phyloP scores from a whole-genome alignment of 2,888 invertebrate genomes.

The Muschampia plurimacula region DNA sequence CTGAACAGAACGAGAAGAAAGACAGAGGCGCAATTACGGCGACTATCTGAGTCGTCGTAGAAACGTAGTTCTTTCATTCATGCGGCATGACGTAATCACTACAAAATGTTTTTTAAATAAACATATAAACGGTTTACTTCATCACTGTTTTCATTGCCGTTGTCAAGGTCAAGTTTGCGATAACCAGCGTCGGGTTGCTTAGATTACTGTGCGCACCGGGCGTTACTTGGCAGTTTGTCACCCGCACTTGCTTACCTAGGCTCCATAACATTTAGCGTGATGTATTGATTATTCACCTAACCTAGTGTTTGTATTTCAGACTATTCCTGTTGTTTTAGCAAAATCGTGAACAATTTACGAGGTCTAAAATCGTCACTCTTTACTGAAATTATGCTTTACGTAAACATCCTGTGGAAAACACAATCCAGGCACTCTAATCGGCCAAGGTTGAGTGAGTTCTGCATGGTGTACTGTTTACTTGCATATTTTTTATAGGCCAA shows the following conservation, averaged over 20 bases:
- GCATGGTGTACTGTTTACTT: conserved; percentile 59
- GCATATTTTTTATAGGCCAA: conserved; percentile 51
- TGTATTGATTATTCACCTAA: conserved; percentile 32
- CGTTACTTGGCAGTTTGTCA: conserved; percentile 17
- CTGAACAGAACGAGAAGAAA: conserved; percentile 42
- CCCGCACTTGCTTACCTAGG: conserved; percentile 26
- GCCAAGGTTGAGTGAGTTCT: conserved; percentile 69
- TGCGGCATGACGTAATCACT: conserved; percentile 63
- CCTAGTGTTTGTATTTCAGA: conserved; percentile 42
- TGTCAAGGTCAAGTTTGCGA: conserved; percentile 48
- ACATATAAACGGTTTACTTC: conserved; percentile 43
- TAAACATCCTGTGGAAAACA: conserved; percentile 73
- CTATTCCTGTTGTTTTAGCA: conserved; percentile 43
- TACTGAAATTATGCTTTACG: conserved; percentile 53
- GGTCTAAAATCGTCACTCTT: conserved; percentile 44
- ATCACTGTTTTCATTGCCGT: conserved; percentile 47
- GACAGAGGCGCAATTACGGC: conserved; percentile 44
- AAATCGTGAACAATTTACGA: conserved; percentile 46
- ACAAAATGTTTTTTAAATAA: conserved; percentile 51
- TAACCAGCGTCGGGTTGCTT: conserved; percentile 27
- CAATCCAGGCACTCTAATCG: conserved; percentile 63
- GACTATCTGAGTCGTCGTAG: conserved; percentile 47
- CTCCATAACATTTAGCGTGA: conserved; percentile 26
- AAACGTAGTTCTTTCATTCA: conserved; percentile 54
- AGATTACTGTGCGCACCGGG: conserved; percentile 5